Conservation (phyloP, 1,140 invertebrate genomes). For the Drosophila tsacasi region DNA sequence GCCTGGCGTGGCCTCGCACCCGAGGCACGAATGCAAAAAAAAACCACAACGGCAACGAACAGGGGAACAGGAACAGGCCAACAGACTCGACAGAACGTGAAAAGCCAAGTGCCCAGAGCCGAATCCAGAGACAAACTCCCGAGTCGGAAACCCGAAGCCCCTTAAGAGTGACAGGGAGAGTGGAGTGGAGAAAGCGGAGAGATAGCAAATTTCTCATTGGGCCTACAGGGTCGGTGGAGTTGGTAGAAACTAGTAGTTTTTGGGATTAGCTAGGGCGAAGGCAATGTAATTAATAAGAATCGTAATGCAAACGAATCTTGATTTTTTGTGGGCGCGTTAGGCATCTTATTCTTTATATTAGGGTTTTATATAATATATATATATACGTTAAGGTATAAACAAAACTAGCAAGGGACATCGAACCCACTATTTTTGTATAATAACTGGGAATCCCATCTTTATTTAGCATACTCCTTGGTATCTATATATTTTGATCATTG, state of each 20-base stretch:
- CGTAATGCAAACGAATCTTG: background rate
- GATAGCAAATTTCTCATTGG: background rate
- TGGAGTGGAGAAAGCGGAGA: background rate
- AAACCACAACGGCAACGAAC: constrained; percentile 67
- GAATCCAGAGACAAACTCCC: constrained; percentile 38
- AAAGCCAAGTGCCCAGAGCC: constrained; percentile 38
- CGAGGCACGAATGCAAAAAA: constrained; percentile 56
- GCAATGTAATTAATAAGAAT: background rate
- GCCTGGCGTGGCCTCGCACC: constrained; percentile 31
- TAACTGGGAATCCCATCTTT: no score
- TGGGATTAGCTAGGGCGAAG: background rate
- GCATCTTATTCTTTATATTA: no score
- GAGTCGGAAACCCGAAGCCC: constrained; percentile 43
- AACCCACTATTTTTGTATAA: background rate
- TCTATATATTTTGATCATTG: background rate
- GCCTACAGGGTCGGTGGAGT: constrained; percentile 1
- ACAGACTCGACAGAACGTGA: constrained; percentile 35
- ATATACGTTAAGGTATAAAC: no score
- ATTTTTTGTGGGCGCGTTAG: no score
- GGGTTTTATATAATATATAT: no score
- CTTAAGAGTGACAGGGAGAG: constrained; percentile 1
- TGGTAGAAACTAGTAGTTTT: background rate
- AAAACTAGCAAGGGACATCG: no score
- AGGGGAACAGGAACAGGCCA: constrained; percentile 70
- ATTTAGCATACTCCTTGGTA: background rate